A percentile compares a stretch with the other conserved stretches of the same genome.
These are phyloP conservation scores for Drosophila triauraria DNA, from an alignment of 1,140 invertebrate species.

Conservation along the genomic window DNA sequence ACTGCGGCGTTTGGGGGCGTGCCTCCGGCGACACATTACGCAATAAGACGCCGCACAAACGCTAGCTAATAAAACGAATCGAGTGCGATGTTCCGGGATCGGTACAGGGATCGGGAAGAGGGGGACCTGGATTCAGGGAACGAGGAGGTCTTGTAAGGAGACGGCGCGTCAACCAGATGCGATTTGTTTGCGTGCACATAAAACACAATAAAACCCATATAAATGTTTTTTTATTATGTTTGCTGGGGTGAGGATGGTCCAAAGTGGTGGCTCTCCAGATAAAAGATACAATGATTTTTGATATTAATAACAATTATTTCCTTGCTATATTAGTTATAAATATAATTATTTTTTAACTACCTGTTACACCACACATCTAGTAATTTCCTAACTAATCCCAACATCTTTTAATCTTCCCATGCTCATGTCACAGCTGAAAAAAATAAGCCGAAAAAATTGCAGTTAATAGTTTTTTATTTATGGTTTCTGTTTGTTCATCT, in stretches of 20 bases:
- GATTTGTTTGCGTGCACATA: slow-evolving; percentile 61
- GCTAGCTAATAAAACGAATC: slow-evolving; percentile 75
- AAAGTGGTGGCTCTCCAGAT: slow-evolving; percentile 19
- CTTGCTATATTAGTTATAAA: no score
- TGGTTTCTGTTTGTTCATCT: slow-evolving; percentile 16
- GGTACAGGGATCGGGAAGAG: not conserved
- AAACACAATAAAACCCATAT: slow-evolving; percentile 21
- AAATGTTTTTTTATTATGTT: slow-evolving; percentile 19
- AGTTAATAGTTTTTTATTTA: slow-evolving; percentile 64
- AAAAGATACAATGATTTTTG: not conserved
- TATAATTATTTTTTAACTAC: no score
- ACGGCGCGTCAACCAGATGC: slow-evolving; percentile 12
- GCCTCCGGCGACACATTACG: slow-evolving; percentile 75
- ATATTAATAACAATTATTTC: not conserved
- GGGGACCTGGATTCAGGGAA: not conserved
- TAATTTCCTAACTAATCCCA: slow-evolving; percentile 3
- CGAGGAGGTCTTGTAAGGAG: not conserved
- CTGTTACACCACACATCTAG: no score
- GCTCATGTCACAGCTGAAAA: slow-evolving; percentile 69
- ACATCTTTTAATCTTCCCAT: slow-evolving; percentile 7
- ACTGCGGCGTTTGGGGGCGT: slow-evolving; percentile 41
- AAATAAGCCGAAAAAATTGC: slow-evolving; percentile 56
- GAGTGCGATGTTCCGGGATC: slow-evolving; percentile 13
- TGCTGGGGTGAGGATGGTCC: not conserved
- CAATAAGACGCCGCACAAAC: slow-evolving; percentile 63